Conservation (phyloP, 2,797 vertebrate genomes). For the Squalus acanthias region DNA sequence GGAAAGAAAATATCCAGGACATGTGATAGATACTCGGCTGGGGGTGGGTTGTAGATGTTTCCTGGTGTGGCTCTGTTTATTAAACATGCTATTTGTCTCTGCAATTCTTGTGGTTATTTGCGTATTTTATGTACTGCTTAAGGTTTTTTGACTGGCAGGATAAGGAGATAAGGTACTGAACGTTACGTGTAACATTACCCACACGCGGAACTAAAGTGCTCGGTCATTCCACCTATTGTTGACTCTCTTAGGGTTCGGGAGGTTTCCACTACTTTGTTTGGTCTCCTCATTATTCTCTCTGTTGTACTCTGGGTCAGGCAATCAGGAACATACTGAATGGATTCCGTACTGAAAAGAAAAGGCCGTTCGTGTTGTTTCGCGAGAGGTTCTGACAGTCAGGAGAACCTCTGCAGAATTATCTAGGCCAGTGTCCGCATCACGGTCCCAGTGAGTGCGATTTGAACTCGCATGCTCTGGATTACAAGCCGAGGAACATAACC, state of each 20-base stretch:
- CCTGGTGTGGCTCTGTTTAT: neutral
- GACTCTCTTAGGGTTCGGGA: neutral
- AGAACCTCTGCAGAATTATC: neutral
- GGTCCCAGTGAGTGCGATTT: neutral
- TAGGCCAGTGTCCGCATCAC: neutral
- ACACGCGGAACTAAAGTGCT: neutral
- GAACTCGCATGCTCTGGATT: neutral
- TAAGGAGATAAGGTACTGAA: neutral
- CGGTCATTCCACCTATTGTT: neutral
- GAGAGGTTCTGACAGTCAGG: neutral
- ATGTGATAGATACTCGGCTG: neutral
- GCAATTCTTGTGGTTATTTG: neutral
- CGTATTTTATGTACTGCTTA: neutral
- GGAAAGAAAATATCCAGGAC: neutral
- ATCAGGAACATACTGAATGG: neutral
- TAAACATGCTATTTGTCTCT: neutral
- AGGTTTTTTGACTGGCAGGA: neutral
- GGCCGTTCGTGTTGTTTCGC: neutral
- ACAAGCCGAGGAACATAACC: neutral
- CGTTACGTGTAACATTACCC: no score
- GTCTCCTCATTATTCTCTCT: neutral
- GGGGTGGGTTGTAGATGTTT: neutral
- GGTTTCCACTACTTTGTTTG: neutral
- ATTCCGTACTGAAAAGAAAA: neutral
- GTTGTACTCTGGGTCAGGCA: neutral